Base-by-base conservation (phyloP, 2,113 vertebrate species). In the Halichoerus grypus region DNA sequence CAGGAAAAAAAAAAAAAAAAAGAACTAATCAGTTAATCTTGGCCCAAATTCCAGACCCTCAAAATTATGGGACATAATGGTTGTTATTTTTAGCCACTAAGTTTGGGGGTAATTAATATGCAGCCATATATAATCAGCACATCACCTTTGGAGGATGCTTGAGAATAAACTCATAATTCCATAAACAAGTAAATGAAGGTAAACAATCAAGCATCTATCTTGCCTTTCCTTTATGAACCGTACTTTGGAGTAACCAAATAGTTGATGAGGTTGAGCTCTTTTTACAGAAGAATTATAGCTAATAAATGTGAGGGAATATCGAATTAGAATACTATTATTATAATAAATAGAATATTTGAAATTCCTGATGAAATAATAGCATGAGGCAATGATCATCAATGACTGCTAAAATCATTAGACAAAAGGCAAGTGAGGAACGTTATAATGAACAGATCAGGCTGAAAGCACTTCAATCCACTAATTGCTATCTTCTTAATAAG, bases 131-230 rank as follows among this genome's bases (percentile, higher is more conserved):
- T n/a, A 95, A 93, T 11, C 51, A 88, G 36, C 24, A n/a, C 26
- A 74, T 57, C 26, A 39, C n/a, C 10, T 94, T 33, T 86, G 67
- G 42, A 84, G 14, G 21, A 53, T 74, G 28, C 53, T 74, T 80
- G n/a, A 94, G 65, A 93, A 94, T 69, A 80, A 97, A 93, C 19
- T 80, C 28, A n/a, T 46, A 53, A 79, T 87, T 92, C 80, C 13
- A 95, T 71, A 88, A 91, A 55, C 22, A 96, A 71, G 10, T 69
- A 84, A 94, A 85, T 21, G 77, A 93, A 61, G 1, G 16, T 81
- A 88, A 96, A 88, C 15, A 95, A 59, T 55, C n/a, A 61, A 92
- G 33, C 24, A n/a, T 72, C 93, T 91, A 76, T 53, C 49, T n/a
- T 91, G n/a, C 19, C 63, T 94, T 92, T 93, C 42, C 13, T 69